These are phyloP conservation scores for Orthonevra nobilis DNA, from an alignment of 2,888 invertebrate genomes.

Conservation along the genomic window DNA sequence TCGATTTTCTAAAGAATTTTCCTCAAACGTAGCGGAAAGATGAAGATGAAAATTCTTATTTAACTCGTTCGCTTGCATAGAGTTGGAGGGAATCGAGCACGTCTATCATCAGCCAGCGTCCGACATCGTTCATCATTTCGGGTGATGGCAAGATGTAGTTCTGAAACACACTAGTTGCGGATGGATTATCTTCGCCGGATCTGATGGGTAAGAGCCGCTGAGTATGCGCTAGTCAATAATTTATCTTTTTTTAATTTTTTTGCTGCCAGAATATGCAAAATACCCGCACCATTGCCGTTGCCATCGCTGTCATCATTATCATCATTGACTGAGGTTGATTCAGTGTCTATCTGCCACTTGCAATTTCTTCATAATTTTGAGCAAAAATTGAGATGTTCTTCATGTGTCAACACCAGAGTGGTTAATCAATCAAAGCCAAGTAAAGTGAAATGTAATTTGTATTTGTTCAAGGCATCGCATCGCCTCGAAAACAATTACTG, in stretches of 20 bases:
- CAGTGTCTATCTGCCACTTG: background rate
- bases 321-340: constrained; percentile 18
- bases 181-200: background rate
- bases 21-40: constrained; percentile 44
- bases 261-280: constrained; percentile 38
- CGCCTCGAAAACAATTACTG: constrained; percentile 12
- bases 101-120: constrained; percentile 50
- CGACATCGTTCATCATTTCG: constrained; percentile 57
- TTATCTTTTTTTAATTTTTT: constrained; percentile 11
- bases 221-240: constrained; percentile 33
- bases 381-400: constrained; percentile 30
- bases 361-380: constrained; percentile 43
- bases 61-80: background rate
- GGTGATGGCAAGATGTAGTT: constrained; percentile 19
- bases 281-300: too few species aligned
- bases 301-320: constrained; percentile 3
- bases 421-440: constrained; percentile 56
- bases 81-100: constrained; percentile 1
- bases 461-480: background rate
- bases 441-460: constrained; percentile 1
- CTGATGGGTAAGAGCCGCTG: constrained; percentile 21
- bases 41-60: constrained; percentile 14
- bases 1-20: constrained; percentile 65
- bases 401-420: constrained; percentile 43
- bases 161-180: too few species aligned